phyloP scores from a whole-genome alignment of 2,797 vertebrate species.

The Forpus xanthops region DNA sequence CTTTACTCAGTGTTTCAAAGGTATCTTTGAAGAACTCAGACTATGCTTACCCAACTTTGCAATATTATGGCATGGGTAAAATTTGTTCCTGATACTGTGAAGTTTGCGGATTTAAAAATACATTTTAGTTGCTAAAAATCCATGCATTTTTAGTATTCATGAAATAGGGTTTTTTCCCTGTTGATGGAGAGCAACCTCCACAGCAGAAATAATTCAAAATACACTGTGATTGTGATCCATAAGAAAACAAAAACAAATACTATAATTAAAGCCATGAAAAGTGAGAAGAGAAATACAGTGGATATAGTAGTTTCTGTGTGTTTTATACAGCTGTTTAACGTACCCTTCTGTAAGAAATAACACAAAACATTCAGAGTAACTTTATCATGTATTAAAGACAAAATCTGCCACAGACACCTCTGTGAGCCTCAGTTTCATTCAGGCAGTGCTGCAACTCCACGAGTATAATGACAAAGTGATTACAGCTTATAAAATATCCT shows the following conservation, averaged over 20 bases:
- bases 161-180: background rate
- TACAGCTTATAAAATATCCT: background rate
- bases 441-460: background rate
- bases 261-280: background rate
- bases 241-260: background rate
- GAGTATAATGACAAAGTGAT: background rate
- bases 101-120: background rate
- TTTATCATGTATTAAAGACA: background rate
- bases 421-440: background rate
- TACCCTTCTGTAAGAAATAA: background rate
- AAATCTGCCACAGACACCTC: background rate
- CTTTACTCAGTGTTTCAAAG: background rate
- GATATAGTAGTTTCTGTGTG: background rate
- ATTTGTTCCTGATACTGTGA: background rate
- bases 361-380: background rate
- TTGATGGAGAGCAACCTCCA: background rate
- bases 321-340: background rate
- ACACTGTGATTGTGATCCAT: background rate
- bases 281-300: background rate
- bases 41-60: background rate
- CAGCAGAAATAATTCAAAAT: background rate
- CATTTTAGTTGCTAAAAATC: background rate
- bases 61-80: background rate
- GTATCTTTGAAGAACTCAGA: background rate
- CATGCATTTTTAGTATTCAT: background rate